Base-by-base conservation (phyloP, 2,113 vertebrate species). In the Microcebus griseorufus region DNA sequence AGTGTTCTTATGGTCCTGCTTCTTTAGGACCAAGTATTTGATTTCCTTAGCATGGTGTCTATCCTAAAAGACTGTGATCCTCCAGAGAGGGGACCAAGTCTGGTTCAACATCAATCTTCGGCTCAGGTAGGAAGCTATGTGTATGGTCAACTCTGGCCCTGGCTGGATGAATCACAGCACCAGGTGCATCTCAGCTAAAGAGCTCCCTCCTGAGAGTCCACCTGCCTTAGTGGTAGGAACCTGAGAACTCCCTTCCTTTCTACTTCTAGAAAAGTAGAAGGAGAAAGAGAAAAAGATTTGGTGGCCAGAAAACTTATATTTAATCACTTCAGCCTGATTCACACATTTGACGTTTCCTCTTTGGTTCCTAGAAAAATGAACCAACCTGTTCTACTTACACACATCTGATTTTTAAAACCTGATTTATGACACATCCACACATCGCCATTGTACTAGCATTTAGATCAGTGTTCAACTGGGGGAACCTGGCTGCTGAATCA, bases 391-490 rank as follows among this genome's bases (percentile, higher is more conserved):
- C n/a, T 39, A 25, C 23, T 89, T 89, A 65, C 51, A 64, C 42
- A 81, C 20, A 72, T 45, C 32, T 95, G 72, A 80, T 83, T 91
- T 88, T 75, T 65, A 95, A 95, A 73, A 80, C 27, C n/a, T 96
- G 95, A 80, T 79, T 95, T 91, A 89, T 25, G 60, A 83, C 18
- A 60, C 18, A 32, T 32, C 73, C 34, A 23, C 14, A 23, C 0
- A 0, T 32, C 69, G 34, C 58, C 64, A 58, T 22, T 62, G 72
- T 64, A 69, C 67, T 4, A 70, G 60, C 64, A 5, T 62, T 92
- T 81, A 86, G 78, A 94, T 67, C 80, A 70, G 55, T 20, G 64
- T 82, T 95, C 55, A 25, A 9, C 69, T 51, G 80, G 92, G 92
- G 93, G 6, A 64, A 9, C 42, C 29, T 90, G 64, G 86, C 45